A percentile compares a stretch with the other conserved stretches of the same genome.
Conservation (phyloP, 2,888 invertebrate genomes). For the Hedychridium roseum region DNA sequence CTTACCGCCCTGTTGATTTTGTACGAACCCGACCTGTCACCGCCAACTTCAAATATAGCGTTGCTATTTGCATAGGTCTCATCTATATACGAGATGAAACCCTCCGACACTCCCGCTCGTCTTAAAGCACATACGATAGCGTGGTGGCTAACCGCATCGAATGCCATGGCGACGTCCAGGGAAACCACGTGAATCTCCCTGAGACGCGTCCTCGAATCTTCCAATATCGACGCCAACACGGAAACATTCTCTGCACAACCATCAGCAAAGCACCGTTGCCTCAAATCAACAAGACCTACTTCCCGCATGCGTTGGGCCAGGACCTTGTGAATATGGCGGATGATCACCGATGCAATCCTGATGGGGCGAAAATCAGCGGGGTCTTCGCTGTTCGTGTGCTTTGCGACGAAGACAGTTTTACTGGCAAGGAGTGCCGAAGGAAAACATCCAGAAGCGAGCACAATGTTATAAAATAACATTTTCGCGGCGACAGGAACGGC, state of each 20-base stretch:
- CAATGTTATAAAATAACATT: conserved; percentile 11
- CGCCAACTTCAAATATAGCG: conserved; percentile 28
- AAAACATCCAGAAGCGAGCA: conserved; percentile 8
- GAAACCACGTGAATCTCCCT: conserved; percentile 56
- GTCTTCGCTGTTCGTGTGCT: not conserved
- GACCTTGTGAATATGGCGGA: conserved; percentile 29
- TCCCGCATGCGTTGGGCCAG: conserved; percentile 15
- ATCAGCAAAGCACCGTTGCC: conserved; percentile 35
- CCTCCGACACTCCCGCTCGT: no score
- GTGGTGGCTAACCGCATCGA: conserved; percentile 56
- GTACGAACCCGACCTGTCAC: conserved; percentile 9
- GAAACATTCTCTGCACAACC: conserved; percentile 36
- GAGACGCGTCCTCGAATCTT: conserved; percentile 31
- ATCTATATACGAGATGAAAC: conserved; percentile 3
- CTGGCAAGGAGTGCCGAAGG: conserved; percentile 40
- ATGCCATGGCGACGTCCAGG: conserved; percentile 63
- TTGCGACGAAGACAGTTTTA: conserved; percentile 22
- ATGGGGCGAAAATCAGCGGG: no score
- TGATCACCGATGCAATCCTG: conserved; percentile 21
- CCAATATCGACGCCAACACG: conserved; percentile 20
- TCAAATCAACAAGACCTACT: conserved; percentile 17
- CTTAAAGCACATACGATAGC: no score
- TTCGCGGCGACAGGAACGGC: conserved; percentile 12
- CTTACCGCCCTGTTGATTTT: conserved; percentile 12
- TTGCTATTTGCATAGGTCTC: no score